A percentile compares a stretch with the other conserved stretches of the same genome.
These are phyloP conservation scores for Montipora efflorescens DNA, from an alignment of 64 coral and sea anemone species.

Conservation along the genomic window DNA sequence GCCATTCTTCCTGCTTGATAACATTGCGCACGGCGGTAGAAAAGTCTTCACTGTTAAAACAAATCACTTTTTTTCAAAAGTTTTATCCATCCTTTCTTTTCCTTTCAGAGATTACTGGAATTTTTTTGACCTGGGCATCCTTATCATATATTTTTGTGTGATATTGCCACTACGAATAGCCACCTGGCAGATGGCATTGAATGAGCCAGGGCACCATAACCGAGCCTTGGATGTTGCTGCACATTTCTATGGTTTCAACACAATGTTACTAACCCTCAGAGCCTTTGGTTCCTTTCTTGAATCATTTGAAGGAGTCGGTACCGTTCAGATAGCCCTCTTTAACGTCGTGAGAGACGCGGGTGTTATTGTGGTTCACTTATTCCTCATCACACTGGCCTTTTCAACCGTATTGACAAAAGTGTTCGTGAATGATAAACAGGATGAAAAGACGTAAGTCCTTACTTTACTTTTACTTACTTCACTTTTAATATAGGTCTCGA, in stretches of 20 bases:
- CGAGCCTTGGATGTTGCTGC: constrained; percentile 2
- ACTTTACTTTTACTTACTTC: background rate
- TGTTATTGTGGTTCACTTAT: constrained; percentile 11
- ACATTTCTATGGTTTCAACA: constrained; percentile 58
- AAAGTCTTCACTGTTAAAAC: no score
- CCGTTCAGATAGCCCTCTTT: constrained; percentile 50
- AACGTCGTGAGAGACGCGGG: background rate
- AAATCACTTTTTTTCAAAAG: no score
- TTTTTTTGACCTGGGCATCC: constrained; percentile 6
- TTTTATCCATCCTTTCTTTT: background rate
- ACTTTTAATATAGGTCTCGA: no score
- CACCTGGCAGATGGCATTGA: background rate
- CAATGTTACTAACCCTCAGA: constrained; percentile 56
- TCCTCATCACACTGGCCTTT: constrained; percentile 18
- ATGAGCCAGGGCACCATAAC: background rate
- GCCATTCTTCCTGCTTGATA: no score
- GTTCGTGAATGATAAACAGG: background rate
- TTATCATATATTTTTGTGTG: constrained; percentile 12
- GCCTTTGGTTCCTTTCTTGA: constrained; percentile 56
- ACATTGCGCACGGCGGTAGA: no score
- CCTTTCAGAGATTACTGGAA: constrained; percentile 53
- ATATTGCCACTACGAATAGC: constrained; percentile 39
- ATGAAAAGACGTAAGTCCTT: background rate
- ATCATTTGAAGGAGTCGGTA: background rate
- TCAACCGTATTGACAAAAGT: constrained; percentile 37